A percentile compares a stretch with the other conserved stretches of the same genome.
These are phyloP conservation scores for Eurytoma californica DNA, from an alignment of 2,888 invertebrate species.

Conservation along the genomic window DNA sequence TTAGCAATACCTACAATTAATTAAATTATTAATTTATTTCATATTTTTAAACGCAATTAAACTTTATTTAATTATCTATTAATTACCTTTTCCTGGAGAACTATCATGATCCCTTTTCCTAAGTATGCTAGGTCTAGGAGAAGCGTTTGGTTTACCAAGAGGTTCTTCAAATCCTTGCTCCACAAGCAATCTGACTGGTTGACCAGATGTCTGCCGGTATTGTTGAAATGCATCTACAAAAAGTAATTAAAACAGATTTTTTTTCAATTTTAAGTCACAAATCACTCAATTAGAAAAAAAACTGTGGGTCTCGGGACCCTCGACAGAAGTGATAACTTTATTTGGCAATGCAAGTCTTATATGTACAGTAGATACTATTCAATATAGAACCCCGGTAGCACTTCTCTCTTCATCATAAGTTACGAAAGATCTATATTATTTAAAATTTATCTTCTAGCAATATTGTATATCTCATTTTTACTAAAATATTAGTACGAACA, in stretches of 20 bases:
- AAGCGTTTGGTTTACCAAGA: constrained; percentile 76
- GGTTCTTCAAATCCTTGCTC: constrained; percentile 72
- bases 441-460: too few species aligned
- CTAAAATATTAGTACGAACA: too few species aligned
- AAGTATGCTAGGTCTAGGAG: constrained; percentile 89
- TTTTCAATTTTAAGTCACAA: not conserved
- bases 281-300: not conserved
- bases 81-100: constrained; percentile 71
- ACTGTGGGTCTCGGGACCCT: too few species aligned
- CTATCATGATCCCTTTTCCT: constrained; percentile 89
- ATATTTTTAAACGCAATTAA: not conserved
- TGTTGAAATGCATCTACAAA: constrained; percentile 69
- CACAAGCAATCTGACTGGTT: constrained; percentile 72
- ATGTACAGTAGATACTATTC: too few species aligned
- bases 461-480: too few species aligned
- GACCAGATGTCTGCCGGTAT: constrained; percentile 69
- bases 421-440: too few species aligned
- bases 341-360: too few species aligned
- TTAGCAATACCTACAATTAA: constrained; percentile 65
- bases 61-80: not conserved
- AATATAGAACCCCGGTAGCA: too few species aligned
- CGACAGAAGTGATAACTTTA: too few species aligned
- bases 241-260: constrained; percentile 8
- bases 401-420: too few species aligned
- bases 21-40: constrained; percentile 6